A percentile compares a stretch with the other conserved stretches of the same genome.
Conservation (phyloP, 2,113 vertebrate species). For the Crotalus helleri region DNA sequence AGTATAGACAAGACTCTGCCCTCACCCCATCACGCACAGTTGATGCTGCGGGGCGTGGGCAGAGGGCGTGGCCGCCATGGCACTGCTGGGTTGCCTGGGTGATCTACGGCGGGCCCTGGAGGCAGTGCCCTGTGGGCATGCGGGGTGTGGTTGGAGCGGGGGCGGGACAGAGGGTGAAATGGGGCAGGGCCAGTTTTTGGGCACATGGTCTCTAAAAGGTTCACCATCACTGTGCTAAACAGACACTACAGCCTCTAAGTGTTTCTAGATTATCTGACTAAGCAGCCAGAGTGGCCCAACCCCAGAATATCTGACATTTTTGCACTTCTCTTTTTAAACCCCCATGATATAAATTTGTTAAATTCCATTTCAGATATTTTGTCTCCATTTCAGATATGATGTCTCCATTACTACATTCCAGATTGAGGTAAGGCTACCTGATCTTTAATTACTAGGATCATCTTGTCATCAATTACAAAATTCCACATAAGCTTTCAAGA, state of each 20-base stretch:
- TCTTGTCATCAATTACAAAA: background rate
- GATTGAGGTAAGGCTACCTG: background rate
- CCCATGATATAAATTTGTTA: background rate
- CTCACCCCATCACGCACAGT: no score
- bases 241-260: background rate
- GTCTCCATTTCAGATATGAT: background rate
- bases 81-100: no score
- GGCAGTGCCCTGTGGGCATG: no score
- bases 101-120: no score
- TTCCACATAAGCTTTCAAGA: background rate
- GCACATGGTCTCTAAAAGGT: no score
- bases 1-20: no score
- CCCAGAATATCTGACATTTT: background rate
- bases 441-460: background rate
- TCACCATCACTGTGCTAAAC: background rate
- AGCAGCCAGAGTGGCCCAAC: background rate
- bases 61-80: no score
- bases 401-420: background rate
- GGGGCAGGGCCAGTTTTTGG: no score
- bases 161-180: no score
- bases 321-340: background rate
- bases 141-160: accelerated
- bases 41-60: no score
- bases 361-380: background rate
- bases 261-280: background rate